Conservation (phyloP, 2,797 vertebrate species). For the Lutjanus argentimaculatus region DNA sequence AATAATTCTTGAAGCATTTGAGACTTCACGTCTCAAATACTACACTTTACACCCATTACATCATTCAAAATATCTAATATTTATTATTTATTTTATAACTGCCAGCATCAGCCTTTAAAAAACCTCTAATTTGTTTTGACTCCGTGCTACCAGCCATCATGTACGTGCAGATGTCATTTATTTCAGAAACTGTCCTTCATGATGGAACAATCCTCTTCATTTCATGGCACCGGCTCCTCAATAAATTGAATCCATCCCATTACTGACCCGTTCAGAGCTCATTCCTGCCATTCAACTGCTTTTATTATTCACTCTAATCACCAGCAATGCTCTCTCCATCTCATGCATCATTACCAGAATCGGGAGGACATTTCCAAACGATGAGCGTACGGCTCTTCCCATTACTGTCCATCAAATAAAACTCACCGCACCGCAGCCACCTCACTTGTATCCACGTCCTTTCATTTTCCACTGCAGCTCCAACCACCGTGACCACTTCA, state of each 20-base stretch:
- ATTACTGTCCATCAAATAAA: slow-evolving; percentile 29
- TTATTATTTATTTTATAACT: not conserved
- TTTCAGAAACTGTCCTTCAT: not conserved
- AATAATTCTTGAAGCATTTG: no score
- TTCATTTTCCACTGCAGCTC: slow-evolving; percentile 43
- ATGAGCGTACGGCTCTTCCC: not conserved
- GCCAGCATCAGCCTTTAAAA: not conserved
- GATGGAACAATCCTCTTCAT: slow-evolving; percentile 38
- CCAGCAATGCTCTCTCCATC: not conserved
- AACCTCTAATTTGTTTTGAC: not conserved
- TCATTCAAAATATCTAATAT: not conserved
- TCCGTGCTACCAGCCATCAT: not conserved
- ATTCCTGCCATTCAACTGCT: not conserved
- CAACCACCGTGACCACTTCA: not conserved
- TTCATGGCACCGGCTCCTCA: not conserved
- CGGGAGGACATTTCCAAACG: slow-evolving; percentile 16
- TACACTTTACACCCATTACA: not conserved
- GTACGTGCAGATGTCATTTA: not conserved
- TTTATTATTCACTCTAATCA: slow-evolving; percentile 9
- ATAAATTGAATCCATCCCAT: slow-evolving; percentile 27
- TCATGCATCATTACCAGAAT: slow-evolving; percentile 27
- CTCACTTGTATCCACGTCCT: not conserved
- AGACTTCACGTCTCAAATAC: no score
- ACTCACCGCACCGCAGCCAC: slow-evolving; percentile 11
- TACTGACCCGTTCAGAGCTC: not conserved